Conservation (phyloP, 2,113 vertebrate genomes). For the Oxygymnocypris stewartii region DNA sequence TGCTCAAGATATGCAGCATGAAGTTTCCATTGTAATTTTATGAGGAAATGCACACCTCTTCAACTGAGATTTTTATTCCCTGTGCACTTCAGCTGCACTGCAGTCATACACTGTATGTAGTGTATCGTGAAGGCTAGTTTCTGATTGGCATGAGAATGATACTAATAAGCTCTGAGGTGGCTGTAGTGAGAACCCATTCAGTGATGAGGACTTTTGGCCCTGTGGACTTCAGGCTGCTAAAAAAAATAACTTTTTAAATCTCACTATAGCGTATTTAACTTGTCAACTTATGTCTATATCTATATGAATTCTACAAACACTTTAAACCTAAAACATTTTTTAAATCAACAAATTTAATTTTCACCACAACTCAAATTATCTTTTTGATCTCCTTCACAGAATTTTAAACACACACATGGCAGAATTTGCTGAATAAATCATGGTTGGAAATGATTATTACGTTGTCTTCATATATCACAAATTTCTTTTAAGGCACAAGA, state of each 20-base stretch:
- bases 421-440: too few species aligned
- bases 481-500: too few species aligned
- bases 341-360: not conserved
- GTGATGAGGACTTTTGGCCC: not conserved
- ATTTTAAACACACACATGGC: too few species aligned
- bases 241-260: not conserved
- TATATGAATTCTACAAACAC: not conserved
- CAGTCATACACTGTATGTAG: not conserved
- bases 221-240: not conserved
- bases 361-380: not conserved
- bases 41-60: not conserved
- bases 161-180: not conserved
- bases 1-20: constrained; percentile 1
- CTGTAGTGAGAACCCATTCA: constrained; percentile 1
- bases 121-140: not conserved
- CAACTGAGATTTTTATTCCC: not conserved
- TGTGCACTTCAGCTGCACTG: not conserved
- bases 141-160: not conserved
- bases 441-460: not conserved
- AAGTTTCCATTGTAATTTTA: constrained; percentile 1
- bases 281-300: not conserved
- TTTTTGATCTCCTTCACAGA: not conserved
- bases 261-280: not conserved
- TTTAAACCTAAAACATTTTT: not conserved
- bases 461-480: too few species aligned